A percentile compares a stretch with the other conserved stretches of the same genome.
Evolutionary conservation across 2,888 invertebrate genomes (phyloP).

Genomic region (Nemotelus pantherinus): DNA sequence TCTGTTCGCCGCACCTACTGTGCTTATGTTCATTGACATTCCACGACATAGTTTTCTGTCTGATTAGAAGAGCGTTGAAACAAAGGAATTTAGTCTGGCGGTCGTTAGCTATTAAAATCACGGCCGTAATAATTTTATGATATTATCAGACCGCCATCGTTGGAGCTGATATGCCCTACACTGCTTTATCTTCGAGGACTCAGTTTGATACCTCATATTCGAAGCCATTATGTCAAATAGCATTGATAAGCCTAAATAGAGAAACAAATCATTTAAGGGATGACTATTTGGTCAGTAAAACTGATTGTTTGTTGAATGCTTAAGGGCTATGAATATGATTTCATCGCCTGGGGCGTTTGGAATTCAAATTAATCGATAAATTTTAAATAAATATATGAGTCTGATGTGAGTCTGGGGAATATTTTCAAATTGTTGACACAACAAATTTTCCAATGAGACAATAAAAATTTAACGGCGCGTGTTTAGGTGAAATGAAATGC

Average conservation of each 20-base stretch:
- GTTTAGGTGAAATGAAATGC: too few relatives aligned
- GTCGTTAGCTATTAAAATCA: slow-evolving; percentile 25
- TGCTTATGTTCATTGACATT: slow-evolving; percentile 21
- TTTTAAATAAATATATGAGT: too few relatives aligned
- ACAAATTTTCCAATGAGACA: too few relatives aligned
- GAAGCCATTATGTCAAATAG: slow-evolving; percentile 9
- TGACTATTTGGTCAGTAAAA: slow-evolving; percentile 10
- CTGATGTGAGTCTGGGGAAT: too few relatives aligned
- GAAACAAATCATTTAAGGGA: slow-evolving; percentile 37
- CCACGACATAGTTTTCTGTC: slow-evolving; percentile 17
- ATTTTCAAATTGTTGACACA: too few relatives aligned
- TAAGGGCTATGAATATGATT: not conserved
- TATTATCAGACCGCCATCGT: slow-evolving; percentile 33
- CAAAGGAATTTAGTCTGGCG: slow-evolving; percentile 20
- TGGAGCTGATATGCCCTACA: not conserved
- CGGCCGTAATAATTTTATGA: slow-evolving; percentile 16
- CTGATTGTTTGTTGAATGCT: not conserved
- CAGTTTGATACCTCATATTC: slow-evolving; percentile 36
- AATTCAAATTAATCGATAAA: not conserved
- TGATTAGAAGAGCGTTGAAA: slow-evolving; percentile 3
- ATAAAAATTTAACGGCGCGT: too few relatives aligned
- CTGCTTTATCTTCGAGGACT: not conserved
- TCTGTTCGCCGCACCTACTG: slow-evolving; percentile 14
- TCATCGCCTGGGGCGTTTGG: not conserved
- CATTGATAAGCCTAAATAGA: slow-evolving; percentile 20